Base-by-base conservation (phyloP, 2,888 invertebrate genomes). In the Ptychoptera albimana region DNA sequence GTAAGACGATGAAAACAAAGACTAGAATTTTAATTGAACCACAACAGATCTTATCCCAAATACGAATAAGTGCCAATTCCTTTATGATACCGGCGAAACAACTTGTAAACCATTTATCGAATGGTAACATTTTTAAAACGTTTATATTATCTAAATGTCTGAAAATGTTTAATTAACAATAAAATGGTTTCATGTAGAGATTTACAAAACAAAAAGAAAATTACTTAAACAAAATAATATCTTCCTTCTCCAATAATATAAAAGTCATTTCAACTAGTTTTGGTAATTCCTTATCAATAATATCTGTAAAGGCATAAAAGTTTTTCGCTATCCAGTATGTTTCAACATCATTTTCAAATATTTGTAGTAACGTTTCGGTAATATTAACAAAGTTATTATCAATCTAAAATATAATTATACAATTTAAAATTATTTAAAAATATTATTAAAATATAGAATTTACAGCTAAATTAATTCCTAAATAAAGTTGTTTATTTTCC, bases 31-130 rank as follows among this genome's bases (percentile, higher is more conserved):
- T 83, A 35, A 77, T 79, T 0, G 87, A 87, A 3, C 89, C 88
- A 36, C 84, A 86, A 57, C 84, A 79, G 31, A 91, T 68, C 66
- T 88, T 88, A 60, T 91, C 89, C 86, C 88, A 89, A 50, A 91
- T 80, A 59, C 87, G 87, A 52, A 55, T 79, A 45, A 91, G 69
- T 8, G 85, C 80, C 8, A 77, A 75, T 54, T 85, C 81, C 53
- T 82, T 80, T 42, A 92, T 68, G 10, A 86, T 71, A 5, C 81
- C 82, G 42, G 89, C 83, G 66, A 87, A 89, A 57, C 86, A 85
- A 43, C 80, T 79, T 45, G 76, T 73, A 60, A 84, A 87, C 89
- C 89, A 91, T 52, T 72, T 73, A 32, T 76, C 74, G 38, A 86
- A 64, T 0, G 88, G 82, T 40, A 86, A 63, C 46, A 64, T 66